These are phyloP conservation scores for Pseudoatta argentina DNA, from an alignment of 1,140 invertebrate species.

Conservation along the genomic window DNA sequence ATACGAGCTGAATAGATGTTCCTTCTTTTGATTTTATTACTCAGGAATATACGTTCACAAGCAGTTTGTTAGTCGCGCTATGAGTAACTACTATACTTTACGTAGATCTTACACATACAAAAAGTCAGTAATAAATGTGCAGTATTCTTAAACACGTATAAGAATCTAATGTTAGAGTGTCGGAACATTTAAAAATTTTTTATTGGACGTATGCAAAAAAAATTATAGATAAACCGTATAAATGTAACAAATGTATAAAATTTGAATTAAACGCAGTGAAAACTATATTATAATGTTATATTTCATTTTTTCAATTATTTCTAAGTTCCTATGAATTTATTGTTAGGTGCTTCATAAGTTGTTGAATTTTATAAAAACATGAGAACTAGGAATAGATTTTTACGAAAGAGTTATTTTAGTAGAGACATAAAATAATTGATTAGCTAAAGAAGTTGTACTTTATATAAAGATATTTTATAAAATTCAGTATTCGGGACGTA, in stretches of 20 bases:
- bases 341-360: neutral
- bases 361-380: neutral
- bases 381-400: neutral
- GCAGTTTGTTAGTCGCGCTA: constrained; percentile 64
- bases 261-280: neutral
- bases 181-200: constrained; percentile 21
- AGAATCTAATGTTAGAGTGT: constrained; percentile 3
- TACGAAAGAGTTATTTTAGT: neutral
- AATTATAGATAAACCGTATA: neutral
- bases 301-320: neutral
- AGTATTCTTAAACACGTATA: neutral
- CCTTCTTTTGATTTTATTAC: constrained; percentile 62
- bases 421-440: neutral
- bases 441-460: neutral
- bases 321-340: neutral
- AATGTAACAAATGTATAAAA: constrained; percentile 10
- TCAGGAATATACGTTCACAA: constrained; percentile 51
- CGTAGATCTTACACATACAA: constrained; percentile 39
- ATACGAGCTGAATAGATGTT: constrained; percentile 47
- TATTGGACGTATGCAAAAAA: neutral
- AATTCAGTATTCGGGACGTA: neutral
- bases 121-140: constrained; percentile 10
- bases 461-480: neutral
- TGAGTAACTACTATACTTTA: constrained; percentile 39
- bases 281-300: neutral